A percentile compares a stretch with the other conserved stretches of the same genome.
Evolutionary conservation across 2,888 invertebrate genomes (phyloP).

Genomic region (Lagria hirta): DNA sequence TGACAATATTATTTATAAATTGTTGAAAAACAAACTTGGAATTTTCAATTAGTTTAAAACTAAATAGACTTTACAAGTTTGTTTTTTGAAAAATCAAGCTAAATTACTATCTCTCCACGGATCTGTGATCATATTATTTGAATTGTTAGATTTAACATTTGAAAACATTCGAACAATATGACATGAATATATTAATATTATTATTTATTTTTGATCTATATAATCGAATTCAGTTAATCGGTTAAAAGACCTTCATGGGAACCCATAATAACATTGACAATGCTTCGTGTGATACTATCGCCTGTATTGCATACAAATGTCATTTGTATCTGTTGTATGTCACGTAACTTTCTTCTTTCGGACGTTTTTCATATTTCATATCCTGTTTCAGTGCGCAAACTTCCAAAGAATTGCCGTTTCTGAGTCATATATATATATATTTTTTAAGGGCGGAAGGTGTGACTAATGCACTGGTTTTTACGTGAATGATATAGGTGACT

Average conservation of each 20-base stretch:
- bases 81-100: too few relatives aligned
- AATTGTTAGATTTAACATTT: too few relatives aligned
- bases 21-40: too few relatives aligned
- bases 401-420: slow-evolving; percentile 16
- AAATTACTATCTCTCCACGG: too few relatives aligned
- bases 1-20: too few relatives aligned
- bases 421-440: slow-evolving; percentile 17
- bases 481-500: too few relatives aligned
- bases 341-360: slow-evolving; percentile 23
- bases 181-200: too few relatives aligned
- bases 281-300: slow-evolving; percentile 17
- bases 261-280: slow-evolving; percentile 21
- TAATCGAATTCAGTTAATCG: slow-evolving; percentile 18
- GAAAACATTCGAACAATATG: too few relatives aligned
- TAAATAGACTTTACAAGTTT: too few relatives aligned
- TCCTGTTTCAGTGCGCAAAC: slow-evolving; percentile 20
- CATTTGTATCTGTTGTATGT: slow-evolving; percentile 15
- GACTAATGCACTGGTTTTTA: too few relatives aligned
- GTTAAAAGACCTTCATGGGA: slow-evolving; percentile 22
- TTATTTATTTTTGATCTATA: slow-evolving; percentile 10
- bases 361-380: slow-evolving; percentile 18
- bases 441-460: slow-evolving; percentile 15
- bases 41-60: too few relatives aligned
- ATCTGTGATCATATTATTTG: too few relatives aligned
- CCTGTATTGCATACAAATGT: slow-evolving; percentile 20